Evolutionary conservation across 2,888 invertebrate species (phyloP).

Genomic region (Hypomecis atomaria): DNA sequence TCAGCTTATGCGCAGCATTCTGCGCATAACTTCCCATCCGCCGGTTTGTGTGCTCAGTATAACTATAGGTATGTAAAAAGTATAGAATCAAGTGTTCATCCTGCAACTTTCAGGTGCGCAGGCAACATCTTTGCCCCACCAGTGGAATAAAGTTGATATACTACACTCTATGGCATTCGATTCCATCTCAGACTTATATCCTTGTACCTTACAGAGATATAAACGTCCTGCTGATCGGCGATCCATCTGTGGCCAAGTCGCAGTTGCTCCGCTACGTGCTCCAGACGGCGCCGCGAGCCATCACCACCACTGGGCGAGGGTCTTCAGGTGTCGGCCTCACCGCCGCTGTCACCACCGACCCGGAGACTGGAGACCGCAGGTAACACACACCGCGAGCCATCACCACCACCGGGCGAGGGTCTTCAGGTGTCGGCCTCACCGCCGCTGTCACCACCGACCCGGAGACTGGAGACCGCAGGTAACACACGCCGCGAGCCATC

Average conservation of each 20-base stretch:
- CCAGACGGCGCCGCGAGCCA: slow-evolving; percentile 96
- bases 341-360: slow-evolving; percentile 98
- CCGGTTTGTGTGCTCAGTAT: no score
- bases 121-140: no score
- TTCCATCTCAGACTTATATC: no score
- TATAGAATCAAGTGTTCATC: no score
- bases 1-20: no score
- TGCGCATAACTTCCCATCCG: no score
- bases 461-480: slow-evolving; percentile 95
- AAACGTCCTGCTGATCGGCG: slow-evolving; percentile 97
- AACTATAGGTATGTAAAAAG: no score
- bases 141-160: no score
- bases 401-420: slow-evolving; percentile 98
- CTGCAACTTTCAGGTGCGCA: no score
- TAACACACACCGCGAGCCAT: slow-evolving; percentile 91
- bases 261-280: slow-evolving; percentile 97
- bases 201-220: slow-evolving; percentile 83
- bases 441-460: slow-evolving; percentile 98
- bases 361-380: slow-evolving; percentile 94
- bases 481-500: slow-evolving; percentile 98
- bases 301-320: slow-evolving; percentile 98
- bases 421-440: slow-evolving; percentile 99
- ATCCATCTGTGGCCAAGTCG: slow-evolving; percentile 99
- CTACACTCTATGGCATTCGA: no score
- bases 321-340: slow-evolving; percentile 99